Evolutionary conservation across 2,797 vertebrate species (phyloP), one percentile per base, ranked within the genome.

Genomic region (Pangasius larnaudii): DNA sequence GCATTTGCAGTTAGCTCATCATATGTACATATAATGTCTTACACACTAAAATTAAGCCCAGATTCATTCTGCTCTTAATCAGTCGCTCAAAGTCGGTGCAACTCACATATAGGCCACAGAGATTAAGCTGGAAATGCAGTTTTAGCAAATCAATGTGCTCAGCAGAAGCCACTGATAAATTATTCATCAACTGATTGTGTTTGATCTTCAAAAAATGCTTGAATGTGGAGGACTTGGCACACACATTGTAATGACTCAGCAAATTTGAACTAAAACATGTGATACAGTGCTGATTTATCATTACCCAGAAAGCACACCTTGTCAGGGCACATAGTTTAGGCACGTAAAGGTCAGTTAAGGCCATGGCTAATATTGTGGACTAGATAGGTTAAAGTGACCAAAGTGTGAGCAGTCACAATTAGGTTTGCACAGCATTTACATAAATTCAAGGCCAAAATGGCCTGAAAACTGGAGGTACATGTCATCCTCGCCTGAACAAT

Each of bases 81-180:
- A 92, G 89, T 93, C 86, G 91, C 94, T 93, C 90, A 94, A 94
- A 92, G 63, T 89, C 87, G 75, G 89, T 87, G 72, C 59, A 92
- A 90, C 90, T 90, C 88, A 86, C 33, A 88, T 90, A 78, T 49
- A 90, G 90, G 90, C 88, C 93, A 58, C 90, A 79, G 86, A 94
- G 92, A 93, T 88, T 92, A 77, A 63, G 63, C 86, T 92, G 90
- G 83, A 92, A 91, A 91, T 90, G 94, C 92, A 91, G 91, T 91
- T 90, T 90, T 85, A 92, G 90, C 91, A 89, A 92, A 93, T 94
- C 94, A 91, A 93, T 93, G 93, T 87, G 16, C 90, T 65, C 91
- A 93, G 91, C 90, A 93, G 84, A 81, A 94, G 93, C 89, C 59
- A 77, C 71, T 90, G 92, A 94, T 95, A 93, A 95, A 96, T 95